Evolutionary conservation across 2,888 invertebrate species (phyloP), one percentile per base, ranked within the genome.

Genomic region (Autographa gamma): DNA sequence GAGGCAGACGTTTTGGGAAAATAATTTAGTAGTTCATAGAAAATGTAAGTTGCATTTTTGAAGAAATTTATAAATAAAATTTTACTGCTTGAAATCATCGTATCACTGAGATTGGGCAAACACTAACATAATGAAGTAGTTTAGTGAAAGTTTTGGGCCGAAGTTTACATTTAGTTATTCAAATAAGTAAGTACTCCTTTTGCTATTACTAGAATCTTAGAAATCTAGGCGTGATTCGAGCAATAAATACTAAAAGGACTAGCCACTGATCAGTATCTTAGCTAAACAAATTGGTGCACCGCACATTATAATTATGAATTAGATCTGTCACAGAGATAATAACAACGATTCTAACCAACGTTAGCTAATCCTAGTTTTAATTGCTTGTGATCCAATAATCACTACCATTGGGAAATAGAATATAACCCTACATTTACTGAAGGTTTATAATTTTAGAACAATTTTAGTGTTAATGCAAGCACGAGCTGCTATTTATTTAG

Each of bases 261-360:
- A 25, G 63, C 14, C 14, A 67, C 34, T 2, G 74, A 77, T 75
- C 31, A 25, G 0, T 41, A 74, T 74, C 74, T n/a, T 66, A 34
- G 41, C 63, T 63, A 25, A 65, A 64, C 63, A 54, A 79, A 80
- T 80, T 70, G 8, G 0, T 61, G 19, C 56, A 16, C 54, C 18
- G 71, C 13, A 73, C 73, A 54, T 68, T 62, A 79, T 71, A 77
- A 72, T 82, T 77, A 75, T 71, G 62, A 77, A 65, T 77, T 56
- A 74, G 77, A 81, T 81, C 69, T 71, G 71, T 75, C 82, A 72
- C 65, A 69, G 63, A 61, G 77, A 83, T 83, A 79, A 74, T 69
- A 63, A 34, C 61, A 64, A 60, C 38, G 43, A 62, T 72, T 69
- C 19, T 43, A 62, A 67, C 71, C 58, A 61, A 64, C 7, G 69